Evolutionary conservation across 2,113 vertebrate genomes (phyloP).

Genomic region (Podocnemis expansa): DNA sequence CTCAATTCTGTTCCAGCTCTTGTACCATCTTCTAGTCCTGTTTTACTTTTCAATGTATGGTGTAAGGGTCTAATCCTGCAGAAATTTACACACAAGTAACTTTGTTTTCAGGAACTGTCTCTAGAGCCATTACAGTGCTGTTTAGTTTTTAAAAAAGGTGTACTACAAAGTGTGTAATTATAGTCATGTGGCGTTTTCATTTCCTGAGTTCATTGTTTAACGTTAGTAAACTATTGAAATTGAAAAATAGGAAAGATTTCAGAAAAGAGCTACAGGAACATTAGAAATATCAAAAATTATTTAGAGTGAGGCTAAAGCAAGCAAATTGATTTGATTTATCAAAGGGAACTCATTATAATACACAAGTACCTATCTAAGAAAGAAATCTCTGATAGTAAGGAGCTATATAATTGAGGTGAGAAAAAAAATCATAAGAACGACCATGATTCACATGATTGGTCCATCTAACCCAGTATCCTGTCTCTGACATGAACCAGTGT

Average conservation of each 20-base stretch:
- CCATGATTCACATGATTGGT: not conserved
- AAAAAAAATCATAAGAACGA: no score
- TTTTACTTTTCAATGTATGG: not conserved
- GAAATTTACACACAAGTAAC: not conserved
- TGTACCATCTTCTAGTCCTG: not conserved
- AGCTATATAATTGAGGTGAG: not conserved
- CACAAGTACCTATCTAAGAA: fast-evolving
- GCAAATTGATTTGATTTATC: not conserved
- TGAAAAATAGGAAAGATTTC: not conserved
- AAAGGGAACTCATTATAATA: not conserved
- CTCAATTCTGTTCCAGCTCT: not conserved
- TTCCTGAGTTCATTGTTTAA: not conserved
- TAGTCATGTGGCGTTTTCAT: not conserved
- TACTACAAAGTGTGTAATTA: not conserved
- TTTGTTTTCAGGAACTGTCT: not conserved
- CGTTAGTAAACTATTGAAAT: not conserved
- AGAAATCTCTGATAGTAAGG: not conserved
- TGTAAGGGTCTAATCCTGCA: not conserved
- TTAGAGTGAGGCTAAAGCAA: not conserved
- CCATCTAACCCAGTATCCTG: not conserved
- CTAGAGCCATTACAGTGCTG: not conserved
- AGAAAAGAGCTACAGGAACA: not conserved
- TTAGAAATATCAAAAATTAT: not conserved
- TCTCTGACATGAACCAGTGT: not conserved
- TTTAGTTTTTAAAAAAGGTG: not conserved